phyloP scores from a whole-genome alignment of 2,113 vertebrate species.

The Eolophus roseicapilla region DNA sequence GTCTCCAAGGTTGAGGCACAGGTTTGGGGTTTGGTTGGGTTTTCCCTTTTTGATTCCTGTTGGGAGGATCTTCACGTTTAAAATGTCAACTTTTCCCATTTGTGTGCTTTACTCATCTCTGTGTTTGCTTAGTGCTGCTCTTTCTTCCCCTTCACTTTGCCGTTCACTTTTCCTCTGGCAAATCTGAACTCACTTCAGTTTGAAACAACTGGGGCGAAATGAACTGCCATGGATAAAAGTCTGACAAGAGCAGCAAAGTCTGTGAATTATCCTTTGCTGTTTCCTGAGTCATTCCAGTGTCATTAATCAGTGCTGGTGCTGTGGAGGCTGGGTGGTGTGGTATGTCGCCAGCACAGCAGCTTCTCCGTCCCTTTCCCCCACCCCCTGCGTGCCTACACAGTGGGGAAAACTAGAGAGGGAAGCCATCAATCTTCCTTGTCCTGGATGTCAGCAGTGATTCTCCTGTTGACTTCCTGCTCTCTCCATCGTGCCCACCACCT shows the following conservation, averaged over 20 bases:
- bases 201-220: slow-evolving; percentile 5
- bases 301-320: slow-evolving; percentile 92
- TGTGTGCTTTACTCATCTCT: not conserved
- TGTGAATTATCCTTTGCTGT: slow-evolving; percentile 63
- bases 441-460: slow-evolving; percentile 83
- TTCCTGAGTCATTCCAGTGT: slow-evolving; percentile 80
- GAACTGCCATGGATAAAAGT: slow-evolving; percentile 58
- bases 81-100: not conserved
- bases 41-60: not conserved
- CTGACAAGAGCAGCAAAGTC: slow-evolving; percentile 66
- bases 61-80: not conserved
- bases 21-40: not conserved
- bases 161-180: not conserved
- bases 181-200: not conserved
- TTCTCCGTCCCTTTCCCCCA: slow-evolving; percentile 73
- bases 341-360: slow-evolving; percentile 80
- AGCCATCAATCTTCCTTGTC: slow-evolving; percentile 97
- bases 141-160: not conserved
- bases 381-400: slow-evolving; percentile 80
- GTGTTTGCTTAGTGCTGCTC: not conserved
- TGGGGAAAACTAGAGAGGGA: slow-evolving; percentile 90
- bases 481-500: slow-evolving; percentile 71
- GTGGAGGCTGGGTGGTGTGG: slow-evolving; percentile 80
- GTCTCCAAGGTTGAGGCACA: not conserved
- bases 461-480: slow-evolving; percentile 71